Conservation (phyloP, 2,113 vertebrate species). For the Aptenodytes patagonicus region DNA sequence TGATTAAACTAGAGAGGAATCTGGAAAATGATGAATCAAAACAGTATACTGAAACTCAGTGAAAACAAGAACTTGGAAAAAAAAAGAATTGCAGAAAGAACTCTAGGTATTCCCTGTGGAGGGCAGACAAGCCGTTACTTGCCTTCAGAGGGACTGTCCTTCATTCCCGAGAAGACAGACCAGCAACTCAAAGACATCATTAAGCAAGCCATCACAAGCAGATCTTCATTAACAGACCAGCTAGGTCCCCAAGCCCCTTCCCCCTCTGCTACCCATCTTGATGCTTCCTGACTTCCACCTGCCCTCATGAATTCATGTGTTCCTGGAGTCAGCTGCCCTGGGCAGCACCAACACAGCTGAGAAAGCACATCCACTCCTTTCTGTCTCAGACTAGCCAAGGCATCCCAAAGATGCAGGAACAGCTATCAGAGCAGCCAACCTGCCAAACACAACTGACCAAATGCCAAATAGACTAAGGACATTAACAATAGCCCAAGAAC, state of each 20-base stretch:
- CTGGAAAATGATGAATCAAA: neutral
- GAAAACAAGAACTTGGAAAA: neutral
- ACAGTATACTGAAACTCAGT: neutral
- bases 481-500: neutral
- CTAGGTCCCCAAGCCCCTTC: neutral
- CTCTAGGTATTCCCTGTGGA: neutral
- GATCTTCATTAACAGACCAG: neutral
- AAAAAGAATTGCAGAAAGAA: neutral
- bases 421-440: neutral
- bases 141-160: neutral
- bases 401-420: neutral
- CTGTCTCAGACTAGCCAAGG: neutral
- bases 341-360: neutral
- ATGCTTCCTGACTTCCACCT: neutral
- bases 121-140: neutral
- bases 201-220: neutral
- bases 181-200: neutral
- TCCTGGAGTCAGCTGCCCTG: neutral
- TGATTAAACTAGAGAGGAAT: neutral
- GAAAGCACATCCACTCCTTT: neutral
- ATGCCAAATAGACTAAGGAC: too few relatives aligned
- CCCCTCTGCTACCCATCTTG: neutral
- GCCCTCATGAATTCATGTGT: neutral
- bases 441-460: neutral
- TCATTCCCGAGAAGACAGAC: neutral